Evolutionary conservation across 2,113 vertebrate species (phyloP), one percentile per base, ranked within the genome.

Genomic region (Carassius auratus): DNA sequence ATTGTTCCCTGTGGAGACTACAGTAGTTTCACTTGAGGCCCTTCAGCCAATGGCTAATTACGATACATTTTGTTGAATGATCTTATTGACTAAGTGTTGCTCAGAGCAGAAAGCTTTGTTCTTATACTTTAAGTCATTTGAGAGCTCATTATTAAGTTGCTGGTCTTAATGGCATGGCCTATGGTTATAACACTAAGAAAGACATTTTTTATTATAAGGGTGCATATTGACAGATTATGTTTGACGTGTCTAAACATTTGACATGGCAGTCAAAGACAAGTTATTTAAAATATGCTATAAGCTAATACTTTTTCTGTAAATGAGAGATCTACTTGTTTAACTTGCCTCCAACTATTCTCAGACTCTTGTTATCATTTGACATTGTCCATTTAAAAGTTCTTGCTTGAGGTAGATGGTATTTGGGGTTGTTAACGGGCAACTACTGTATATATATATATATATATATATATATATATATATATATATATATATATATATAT

Each of bases 111-210:
- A 12, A 80, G 23, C 66, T 26, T 15, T 19, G 15, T 64, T 71
- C 26, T 62, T 33, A 78, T 86, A 64, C 74, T 79, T 85, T 26
- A 30, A 59, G 80, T 83, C 71, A 61, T 86, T 86, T 75, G 68
- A 80, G 84, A 74, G 26, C 84, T 86, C 77, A 82, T 66, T 85
- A 85, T n/a, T n/a, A n/a, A n/a, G n/a, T 61, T 62, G 52, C 76
- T 85, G 59, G 76, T 33, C n/a, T 80, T 81, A 48, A 81, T 81
- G 48, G 77, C 59, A 48, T 76, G n/a, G 61, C 59, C 38, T 80
- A 50, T n/a, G 55, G 64, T 50, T 85, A 42, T 26, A 73, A 59
- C 33, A 59, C 55, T 48, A 81, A 14, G 45, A 15, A 45, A 69
- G 33, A 30, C 13, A 23, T 84, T 30, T 84, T 83, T 62, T 84